Conservation (phyloP, 2,113 vertebrate species). For the Myiopsitta monachus region DNA sequence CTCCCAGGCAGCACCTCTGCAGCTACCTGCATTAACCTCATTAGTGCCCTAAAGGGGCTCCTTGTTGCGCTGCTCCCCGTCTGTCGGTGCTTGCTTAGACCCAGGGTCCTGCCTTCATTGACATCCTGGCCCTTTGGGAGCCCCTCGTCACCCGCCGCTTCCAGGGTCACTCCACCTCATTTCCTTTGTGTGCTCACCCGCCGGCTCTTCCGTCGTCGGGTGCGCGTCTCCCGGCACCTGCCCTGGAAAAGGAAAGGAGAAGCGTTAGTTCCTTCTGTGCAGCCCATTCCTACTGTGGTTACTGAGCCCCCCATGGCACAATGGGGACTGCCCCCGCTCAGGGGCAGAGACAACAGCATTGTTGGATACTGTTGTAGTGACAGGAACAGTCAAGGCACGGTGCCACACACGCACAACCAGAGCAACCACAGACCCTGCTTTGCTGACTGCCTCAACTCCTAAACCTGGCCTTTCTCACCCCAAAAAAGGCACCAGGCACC, state of each 20-base stretch:
- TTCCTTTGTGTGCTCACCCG: neutral
- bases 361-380: neutral
- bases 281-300: accelerated
- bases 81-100: neutral
- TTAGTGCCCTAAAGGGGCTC: neutral
- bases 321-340: accelerated
- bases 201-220: neutral
- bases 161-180: neutral
- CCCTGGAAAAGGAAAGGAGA: neutral
- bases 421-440: neutral
- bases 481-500: neutral
- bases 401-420: neutral
- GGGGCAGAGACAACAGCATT: neutral
- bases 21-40: neutral
- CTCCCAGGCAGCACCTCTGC: accelerated
- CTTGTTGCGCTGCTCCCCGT: no score
- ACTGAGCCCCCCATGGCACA: neutral
- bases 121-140: neutral
- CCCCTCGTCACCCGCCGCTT: neutral
- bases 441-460: neutral
- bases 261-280: accelerated
- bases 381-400: neutral
- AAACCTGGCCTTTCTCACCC: neutral
- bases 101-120: neutral
- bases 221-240: neutral